These are phyloP conservation scores for Aeoliscus strigatus DNA, from an alignment of 2,797 vertebrate species.

Conservation along the genomic window DNA sequence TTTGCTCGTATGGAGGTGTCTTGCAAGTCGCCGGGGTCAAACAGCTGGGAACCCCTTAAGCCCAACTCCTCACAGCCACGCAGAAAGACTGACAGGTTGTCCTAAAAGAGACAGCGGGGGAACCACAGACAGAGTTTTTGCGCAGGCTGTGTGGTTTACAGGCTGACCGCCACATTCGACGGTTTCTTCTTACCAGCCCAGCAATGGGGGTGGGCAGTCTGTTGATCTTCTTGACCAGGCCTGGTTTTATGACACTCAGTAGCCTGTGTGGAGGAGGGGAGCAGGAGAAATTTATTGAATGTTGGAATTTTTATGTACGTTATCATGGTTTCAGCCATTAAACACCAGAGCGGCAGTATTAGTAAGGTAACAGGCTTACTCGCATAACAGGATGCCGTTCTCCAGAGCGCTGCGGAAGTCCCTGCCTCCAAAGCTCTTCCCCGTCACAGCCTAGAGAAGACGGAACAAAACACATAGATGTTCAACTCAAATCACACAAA, in stretches of 20 bases:
- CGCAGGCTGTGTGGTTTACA: conserved; percentile 4
- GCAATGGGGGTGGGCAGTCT: conserved; percentile 94
- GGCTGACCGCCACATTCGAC: conserved; percentile 9
- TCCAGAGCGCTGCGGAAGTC: conserved; percentile 94
- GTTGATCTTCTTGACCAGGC: conserved; percentile 97
- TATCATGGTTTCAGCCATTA: conserved; percentile 19
- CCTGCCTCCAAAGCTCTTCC: conserved; percentile 90
- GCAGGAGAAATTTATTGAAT: conserved; percentile 34
- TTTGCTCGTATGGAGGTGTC: conserved; percentile 86
- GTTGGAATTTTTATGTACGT: conserved; percentile 22
- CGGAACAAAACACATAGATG: conserved; percentile 42
- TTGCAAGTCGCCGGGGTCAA: conserved; percentile 95
- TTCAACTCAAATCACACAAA: not conserved
- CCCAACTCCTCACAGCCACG: conserved; percentile 94
- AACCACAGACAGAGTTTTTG: conserved; percentile 8
- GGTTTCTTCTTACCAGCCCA: conserved; percentile 85
- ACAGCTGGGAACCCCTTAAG: conserved; percentile 92
- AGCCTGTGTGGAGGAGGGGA: conserved; percentile 73
- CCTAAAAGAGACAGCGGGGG: conserved; percentile 68
- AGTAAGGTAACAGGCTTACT: conserved; percentile 79
- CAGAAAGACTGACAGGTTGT: conserved; percentile 94
- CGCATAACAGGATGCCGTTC: conserved; percentile 96
- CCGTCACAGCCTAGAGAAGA: conserved; percentile 85
- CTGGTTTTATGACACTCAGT: conserved; percentile 93
- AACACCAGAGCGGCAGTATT: conserved; percentile 14